Evolutionary conservation across 2,113 vertebrate species (phyloP), one percentile per base, ranked within the genome.

Genomic region (Etia nguti): DNA sequence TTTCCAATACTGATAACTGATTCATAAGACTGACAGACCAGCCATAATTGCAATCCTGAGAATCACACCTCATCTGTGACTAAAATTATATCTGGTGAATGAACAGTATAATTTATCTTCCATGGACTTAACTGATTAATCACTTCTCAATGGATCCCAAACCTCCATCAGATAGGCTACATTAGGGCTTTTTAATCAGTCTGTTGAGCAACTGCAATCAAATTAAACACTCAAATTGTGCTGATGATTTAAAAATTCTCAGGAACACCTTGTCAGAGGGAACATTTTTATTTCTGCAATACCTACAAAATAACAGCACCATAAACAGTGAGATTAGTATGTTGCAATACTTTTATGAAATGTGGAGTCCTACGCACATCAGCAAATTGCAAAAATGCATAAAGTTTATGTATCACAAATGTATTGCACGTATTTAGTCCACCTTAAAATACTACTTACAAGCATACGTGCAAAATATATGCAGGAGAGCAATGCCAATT

Each of bases 41-140:
- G 18, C 73, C 24, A 48, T 34, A 34, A 60, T 20, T 31, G 15
- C 24, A 77, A 13, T 77, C 73, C 26, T 77, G 18, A 31, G 43
- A 50, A 29, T 77, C 73, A n/a, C 73, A 77, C 26, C 1, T 77
- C 46, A n/a, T 52, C 46, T 77, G 46, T 77, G 73, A 34, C 73
- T 52, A 77, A 52, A 77, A 77, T 77, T 34, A 34, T 20, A 34
- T 52, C 34, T 75, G 8, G 4, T 26, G 11, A 80, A 84, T 34
- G 15, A 81, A 80, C 46, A 46, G 36, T 70, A 6, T 34, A 4
- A 75, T 89, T 89, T 48, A 85, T 86, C 46, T 86, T 85, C 38
- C 15, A 22, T 54, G 52, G 36, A 79, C 83, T 55, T 80, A 81
- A 60, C 50, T 65, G 80, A 91, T 89, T 70, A 65, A 86, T 90